phyloP scores from a whole-genome alignment of 37 sponge, comb jelly and placozoan species.

The Lycopodina hypogea region DNA sequence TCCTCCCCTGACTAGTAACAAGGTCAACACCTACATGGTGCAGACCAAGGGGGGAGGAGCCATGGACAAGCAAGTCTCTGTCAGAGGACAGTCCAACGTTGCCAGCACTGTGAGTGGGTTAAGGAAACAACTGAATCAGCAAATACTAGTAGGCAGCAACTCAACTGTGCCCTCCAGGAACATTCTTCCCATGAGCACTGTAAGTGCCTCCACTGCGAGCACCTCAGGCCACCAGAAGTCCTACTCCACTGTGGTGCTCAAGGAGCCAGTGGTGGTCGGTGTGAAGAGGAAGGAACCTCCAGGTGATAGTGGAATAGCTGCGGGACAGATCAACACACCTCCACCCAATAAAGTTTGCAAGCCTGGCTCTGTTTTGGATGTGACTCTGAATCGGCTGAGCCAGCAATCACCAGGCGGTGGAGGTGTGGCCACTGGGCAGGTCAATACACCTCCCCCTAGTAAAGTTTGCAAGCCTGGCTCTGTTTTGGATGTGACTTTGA shows the following conservation, averaged over 20 bases:
- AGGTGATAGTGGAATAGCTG: neutral
- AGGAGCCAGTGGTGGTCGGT: neutral
- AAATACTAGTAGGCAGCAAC: neutral
- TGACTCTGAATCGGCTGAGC: conserved; percentile 41
- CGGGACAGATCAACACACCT: no score
- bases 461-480: conserved; percentile 42
- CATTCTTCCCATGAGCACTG: no score
- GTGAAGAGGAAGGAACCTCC: conserved; percentile 33
- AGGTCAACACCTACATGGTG: neutral
- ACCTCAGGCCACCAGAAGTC: conserved; percentile 9
- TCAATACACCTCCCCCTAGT: conserved; percentile 1
- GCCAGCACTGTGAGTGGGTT: neutral
- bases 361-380: conserved; percentile 40
- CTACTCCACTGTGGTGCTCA: neutral
- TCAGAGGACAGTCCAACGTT: no score
- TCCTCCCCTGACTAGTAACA: conserved; percentile 9
- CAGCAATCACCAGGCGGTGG: neutral
- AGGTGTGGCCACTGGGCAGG: neutral
- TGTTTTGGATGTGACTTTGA: conserved; percentile 44
- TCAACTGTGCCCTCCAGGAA: neutral
- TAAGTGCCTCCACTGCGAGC: conserved; percentile 21
- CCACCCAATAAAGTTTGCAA: conserved; percentile 40
- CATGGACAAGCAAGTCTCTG: neutral
- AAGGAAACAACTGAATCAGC: no score
- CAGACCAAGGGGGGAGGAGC: neutral